Base-by-base conservation (phyloP, 2,113 vertebrate species). In the Thamnophis sirtalis region DNA sequence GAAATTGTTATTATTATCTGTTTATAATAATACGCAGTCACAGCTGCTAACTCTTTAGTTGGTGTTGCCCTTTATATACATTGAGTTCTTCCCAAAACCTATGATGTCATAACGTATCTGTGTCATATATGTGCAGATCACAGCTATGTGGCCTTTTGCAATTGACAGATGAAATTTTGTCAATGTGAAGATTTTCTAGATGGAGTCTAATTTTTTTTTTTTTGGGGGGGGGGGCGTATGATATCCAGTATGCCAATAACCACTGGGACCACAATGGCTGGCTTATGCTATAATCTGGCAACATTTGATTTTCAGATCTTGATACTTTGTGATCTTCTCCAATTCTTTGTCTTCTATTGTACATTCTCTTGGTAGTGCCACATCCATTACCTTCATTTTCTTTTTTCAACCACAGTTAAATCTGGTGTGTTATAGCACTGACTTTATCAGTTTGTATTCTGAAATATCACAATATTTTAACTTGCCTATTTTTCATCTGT, bases 1-100 rank as follows among this genome's bases (percentile, higher is more conserved):
- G 88, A 93, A 96, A 91, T 94, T 93, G 95, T 97, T 97, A 24
- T 85, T 49, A 3, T 86, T 15, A 22, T 88, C 28, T 68, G n/a
- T 68, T 68, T 68, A 68, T 15, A 68, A 5, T 68, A 68, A 68
- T 33, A 68, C 5, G 28, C 63, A 68, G 63, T 33, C 63, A 33
- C 63, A 68, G 63, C 63, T 68, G 13, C 63, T 33, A 68, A 68
- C 13, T 68, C 63, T 68, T 33, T 68, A 68, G 28, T 68, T 68
- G 63, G 4, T 68, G 11, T 68, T 68, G 28, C 11, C 13, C 13
- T 68, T 17, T 13, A 68, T 33, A 17, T 68, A 68, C 13, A 33
- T 68, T 5, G 1, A 33, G 13, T 68, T 68, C 13, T 68, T 68
- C n/a, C 28, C 63, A 33, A 68, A 68, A 68, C 63, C 63, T 15